Percentiles rank a stretch among this genome's conserved stretches.
phyloP scores from a whole-genome alignment of 1,140 invertebrate genomes.

The Hypsibius dujardini region DNA sequence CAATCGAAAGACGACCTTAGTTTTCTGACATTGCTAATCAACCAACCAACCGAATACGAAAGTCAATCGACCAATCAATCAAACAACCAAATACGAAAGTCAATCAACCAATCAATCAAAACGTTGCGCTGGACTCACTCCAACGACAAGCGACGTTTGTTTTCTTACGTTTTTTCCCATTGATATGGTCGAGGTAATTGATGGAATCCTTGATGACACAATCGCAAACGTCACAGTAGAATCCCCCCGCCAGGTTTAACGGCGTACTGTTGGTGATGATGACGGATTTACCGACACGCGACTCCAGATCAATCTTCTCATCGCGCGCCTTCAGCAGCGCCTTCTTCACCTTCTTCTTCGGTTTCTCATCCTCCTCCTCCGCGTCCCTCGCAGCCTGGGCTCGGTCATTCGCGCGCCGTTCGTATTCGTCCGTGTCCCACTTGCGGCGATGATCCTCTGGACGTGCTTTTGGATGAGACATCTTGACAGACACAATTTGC shows the following conservation, averaged over 20 bases:
- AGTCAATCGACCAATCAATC: no score
- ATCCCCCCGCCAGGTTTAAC: constrained; percentile 86
- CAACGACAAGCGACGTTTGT: constrained; percentile 16
- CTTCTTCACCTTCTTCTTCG: constrained; percentile 21
- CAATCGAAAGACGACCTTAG: no score
- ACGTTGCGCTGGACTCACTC: no score
- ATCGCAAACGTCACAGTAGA: constrained; percentile 98
- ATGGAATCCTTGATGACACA: constrained; percentile 99
- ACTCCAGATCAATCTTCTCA: constrained; percentile 61
- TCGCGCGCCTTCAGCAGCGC: constrained; percentile 20
- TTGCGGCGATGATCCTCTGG: constrained; percentile 66
- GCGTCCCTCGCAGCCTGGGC: constrained; percentile 49
- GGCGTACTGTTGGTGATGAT: constrained; percentile 96
- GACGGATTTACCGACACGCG: constrained; percentile 86
- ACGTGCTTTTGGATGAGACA: constrained; percentile 17
- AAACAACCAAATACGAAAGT: no score
- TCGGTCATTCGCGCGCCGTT: constrained; percentile 64
- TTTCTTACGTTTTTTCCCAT: constrained; percentile 79
- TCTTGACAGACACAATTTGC: no score
- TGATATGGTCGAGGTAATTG: constrained; percentile 97
- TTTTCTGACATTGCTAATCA: no score
- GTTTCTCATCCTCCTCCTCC: constrained; percentile 41
- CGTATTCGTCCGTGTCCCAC: constrained; percentile 89
- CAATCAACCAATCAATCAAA: no score
- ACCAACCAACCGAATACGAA: no score